A percentile compares a stretch with the other conserved stretches of the same genome.
Conservation (phyloP, 1,140 invertebrate genomes). For the Plutomurus gul region DNA sequence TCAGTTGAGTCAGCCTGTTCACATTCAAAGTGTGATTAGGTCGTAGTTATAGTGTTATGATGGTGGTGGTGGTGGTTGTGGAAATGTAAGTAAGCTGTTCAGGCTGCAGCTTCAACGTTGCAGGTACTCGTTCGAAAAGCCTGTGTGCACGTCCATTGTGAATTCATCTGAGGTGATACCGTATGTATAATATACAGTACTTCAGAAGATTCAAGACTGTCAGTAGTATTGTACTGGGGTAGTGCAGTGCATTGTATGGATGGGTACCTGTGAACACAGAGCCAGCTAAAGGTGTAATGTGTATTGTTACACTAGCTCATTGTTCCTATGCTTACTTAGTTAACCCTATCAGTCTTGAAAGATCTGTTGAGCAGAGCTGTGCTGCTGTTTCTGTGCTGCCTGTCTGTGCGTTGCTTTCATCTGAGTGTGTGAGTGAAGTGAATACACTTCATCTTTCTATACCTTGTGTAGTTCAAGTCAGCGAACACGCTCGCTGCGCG, state of each 20-base stretch:
- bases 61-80: too few relatives aligned
- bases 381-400: neutral
- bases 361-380: neutral
- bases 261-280: neutral
- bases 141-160: neutral
- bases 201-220: too few relatives aligned
- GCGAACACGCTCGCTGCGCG: neutral
- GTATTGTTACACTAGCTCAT: neutral
- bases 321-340: neutral
- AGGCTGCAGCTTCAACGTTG: neutral
- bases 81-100: neutral
- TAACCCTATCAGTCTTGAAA: conserved; percentile 16
- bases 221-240: too few relatives aligned
- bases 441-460: too few relatives aligned
- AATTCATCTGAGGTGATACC: neutral
- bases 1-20: neutral
- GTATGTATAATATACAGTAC: too few relatives aligned
- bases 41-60: too few relatives aligned
- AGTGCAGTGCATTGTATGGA: neutral
- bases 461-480: neutral
- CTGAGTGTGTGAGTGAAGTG: neutral
- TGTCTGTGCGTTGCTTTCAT: neutral
- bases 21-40: neutral
- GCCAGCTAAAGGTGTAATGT: neutral
- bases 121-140: conserved; percentile 7